A percentile compares a stretch with the other conserved stretches of the same genome.
phyloP scores from a whole-genome alignment of 2,888 invertebrate species.

The Villa cingulata region DNA sequence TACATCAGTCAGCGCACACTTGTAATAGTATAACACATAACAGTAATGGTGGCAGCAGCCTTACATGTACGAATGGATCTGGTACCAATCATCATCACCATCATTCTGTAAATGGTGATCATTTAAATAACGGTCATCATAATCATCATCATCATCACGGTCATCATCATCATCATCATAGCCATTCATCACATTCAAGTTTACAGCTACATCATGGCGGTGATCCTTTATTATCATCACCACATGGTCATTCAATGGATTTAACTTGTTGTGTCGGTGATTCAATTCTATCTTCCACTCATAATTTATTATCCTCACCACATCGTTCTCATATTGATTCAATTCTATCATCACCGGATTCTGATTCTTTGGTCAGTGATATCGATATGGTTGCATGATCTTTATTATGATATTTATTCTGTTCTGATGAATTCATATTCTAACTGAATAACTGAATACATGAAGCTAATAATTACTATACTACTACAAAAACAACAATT shows the following conservation, averaged over 20 bases:
- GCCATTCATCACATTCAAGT: slow-evolving; percentile 14
- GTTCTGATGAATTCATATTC: too few relatives aligned
- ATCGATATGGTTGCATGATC: slow-evolving; percentile 42
- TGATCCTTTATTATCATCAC: slow-evolving; percentile 31
- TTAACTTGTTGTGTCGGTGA: slow-evolving; percentile 33
- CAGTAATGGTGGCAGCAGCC: background rate
- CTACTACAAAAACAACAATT: too few relatives aligned
- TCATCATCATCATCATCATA: slow-evolving; percentile 4
- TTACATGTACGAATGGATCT: background rate
- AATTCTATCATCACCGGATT: slow-evolving; percentile 40
- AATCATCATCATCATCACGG: slow-evolving; percentile 11
- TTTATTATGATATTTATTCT: too few relatives aligned
- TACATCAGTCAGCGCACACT: slow-evolving; percentile 9
- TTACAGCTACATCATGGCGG: slow-evolving; percentile 18
- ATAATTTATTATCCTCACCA: slow-evolving; percentile 19
- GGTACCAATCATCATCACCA: background rate
- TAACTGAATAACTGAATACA: too few relatives aligned
- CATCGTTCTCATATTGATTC: slow-evolving; percentile 31
- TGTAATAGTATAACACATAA: slow-evolving; percentile 3
- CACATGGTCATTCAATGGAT: slow-evolving; percentile 27
- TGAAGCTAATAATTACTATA: too few relatives aligned
- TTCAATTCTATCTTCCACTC: slow-evolving; percentile 37
- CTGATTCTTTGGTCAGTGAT: slow-evolving; percentile 39
- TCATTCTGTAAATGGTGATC: background rate
- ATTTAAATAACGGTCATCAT: slow-evolving; percentile 8